A percentile compares a stretch with the other conserved stretches of the same genome.
These are phyloP conservation scores for Pheosia tremula DNA, from an alignment of 2,888 invertebrate species.

Conservation along the genomic window DNA sequence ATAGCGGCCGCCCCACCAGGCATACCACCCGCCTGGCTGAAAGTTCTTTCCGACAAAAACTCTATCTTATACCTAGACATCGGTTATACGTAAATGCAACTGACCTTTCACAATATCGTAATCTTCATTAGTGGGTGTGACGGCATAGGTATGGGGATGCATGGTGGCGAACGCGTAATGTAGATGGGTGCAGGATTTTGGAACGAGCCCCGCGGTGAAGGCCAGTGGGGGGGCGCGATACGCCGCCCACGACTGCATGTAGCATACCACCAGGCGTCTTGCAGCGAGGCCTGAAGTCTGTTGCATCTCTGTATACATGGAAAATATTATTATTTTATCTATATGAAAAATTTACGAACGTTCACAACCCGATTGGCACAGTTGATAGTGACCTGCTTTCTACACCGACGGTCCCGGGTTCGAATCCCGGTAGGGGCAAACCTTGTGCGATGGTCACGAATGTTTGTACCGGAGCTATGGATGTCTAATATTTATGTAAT, in stretches of 20 bases:
- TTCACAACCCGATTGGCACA: no score
- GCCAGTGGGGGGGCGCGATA: constrained; percentile 88
- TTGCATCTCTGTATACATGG: constrained; percentile 64
- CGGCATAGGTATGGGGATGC: constrained; percentile 86
- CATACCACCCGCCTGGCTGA: no score
- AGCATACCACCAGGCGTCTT: constrained; percentile 86
- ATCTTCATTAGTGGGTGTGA: constrained; percentile 87
- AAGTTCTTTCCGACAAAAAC: no score
- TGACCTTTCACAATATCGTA: constrained; percentile 89
- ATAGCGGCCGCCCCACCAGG: no score
- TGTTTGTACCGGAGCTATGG: no score
- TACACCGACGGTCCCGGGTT: no score
- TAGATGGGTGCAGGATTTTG: constrained; percentile 89
- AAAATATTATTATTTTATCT: constrained; percentile 1
- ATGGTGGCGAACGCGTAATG: constrained; percentile 89
- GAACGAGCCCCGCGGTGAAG: constrained; percentile 86
- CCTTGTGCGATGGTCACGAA: no score
- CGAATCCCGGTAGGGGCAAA: no score
- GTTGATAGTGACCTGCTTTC: no score
- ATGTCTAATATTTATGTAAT: no score
- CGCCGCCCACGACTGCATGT: constrained; percentile 87
- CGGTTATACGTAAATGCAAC: neutral
- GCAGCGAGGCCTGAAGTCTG: constrained; percentile 57
- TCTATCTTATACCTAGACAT: no score
- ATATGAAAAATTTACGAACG: no score